Evolutionary conservation across 2,797 vertebrate genomes (phyloP), one percentile per base, ranked within the genome.

Genomic region (Sebastolobus alascanus): DNA sequence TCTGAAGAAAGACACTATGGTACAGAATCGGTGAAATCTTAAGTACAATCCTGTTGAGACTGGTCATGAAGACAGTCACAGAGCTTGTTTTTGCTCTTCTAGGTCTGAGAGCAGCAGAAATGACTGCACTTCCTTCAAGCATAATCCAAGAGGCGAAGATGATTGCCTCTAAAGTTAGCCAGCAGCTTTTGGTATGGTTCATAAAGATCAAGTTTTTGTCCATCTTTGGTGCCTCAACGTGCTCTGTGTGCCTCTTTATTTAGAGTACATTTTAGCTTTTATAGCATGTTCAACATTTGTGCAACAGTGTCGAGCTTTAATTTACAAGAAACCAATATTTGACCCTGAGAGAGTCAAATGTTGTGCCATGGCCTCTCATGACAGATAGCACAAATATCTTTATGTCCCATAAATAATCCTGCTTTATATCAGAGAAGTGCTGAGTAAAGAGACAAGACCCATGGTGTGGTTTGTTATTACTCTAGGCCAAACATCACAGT

Each of bases 71-170:
- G 79, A n/a, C 16, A 0, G 9, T 78, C 8, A 46, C 56, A 66
- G 46, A 70, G 33, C 27, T 77, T 82, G 4, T 66, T 84, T 67
- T 73, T 76, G 29, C 67, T 83, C 27, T 85, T 94, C 67, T 89
- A 99, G 98, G 98, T 75, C 94, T 99, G 90, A 97, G 95, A 95
- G 97, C 97, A 86, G 98, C 98, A 85, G 97, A 98, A 89, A 96
- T 96, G 77, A 98, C 97, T 2, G 96, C 97, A 25, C 92, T 99
- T 75, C 97, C 97, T 52, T 71, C 90, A 37, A 92, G 91, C 3
- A 72, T 99, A 87, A 93, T 98, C 82, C 79, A 97, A 90, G 97
- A 98, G 82, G 97, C 98, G 67, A 98, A 96, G 92, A 91, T 94
- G 67, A 93, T 99, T 72, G 94, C 95, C 73, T 94, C 91, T 66